These are phyloP conservation scores for Cydia amplana DNA, from an alignment of 1,140 invertebrate genomes.

Conservation along the genomic window DNA sequence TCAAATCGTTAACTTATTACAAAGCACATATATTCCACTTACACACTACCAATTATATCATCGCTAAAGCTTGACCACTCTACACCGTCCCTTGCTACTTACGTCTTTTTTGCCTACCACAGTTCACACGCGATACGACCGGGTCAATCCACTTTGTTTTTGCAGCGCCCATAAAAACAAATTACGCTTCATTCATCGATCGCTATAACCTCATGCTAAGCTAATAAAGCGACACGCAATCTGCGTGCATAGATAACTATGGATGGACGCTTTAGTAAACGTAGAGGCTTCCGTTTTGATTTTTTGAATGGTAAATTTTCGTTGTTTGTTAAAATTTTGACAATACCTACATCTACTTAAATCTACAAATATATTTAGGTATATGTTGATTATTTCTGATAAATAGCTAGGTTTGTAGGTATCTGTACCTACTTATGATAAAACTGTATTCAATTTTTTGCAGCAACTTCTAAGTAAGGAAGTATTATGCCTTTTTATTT, in stretches of 20 bases:
- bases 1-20: too few relatives aligned
- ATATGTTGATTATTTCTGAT: too few relatives aligned
- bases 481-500: too few relatives aligned
- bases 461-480: too few relatives aligned
- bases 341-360: too few relatives aligned
- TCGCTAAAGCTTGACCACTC: background rate
- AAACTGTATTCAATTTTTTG: too few relatives aligned
- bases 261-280: background rate
- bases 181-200: slow-evolving; percentile 72
- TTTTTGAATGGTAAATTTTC: background rate
- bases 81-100: background rate
- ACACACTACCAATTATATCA: background rate
- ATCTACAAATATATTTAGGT: too few relatives aligned
- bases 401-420: too few relatives aligned
- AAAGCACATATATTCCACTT: background rate
- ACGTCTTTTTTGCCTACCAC: background rate
- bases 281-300: background rate
- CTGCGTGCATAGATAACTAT: slow-evolving; percentile 35
- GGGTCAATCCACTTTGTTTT: slow-evolving; percentile 76
- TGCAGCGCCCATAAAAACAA: slow-evolving; percentile 70
- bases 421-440: too few relatives aligned
- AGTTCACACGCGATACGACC: slow-evolving; percentile 61
- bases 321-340: too few relatives aligned
- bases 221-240: slow-evolving; percentile 63
- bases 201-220: slow-evolving; percentile 61